These are phyloP conservation scores for Nycticebus coucang DNA, from an alignment of 2,113 vertebrate species.

Conservation along the genomic window DNA sequence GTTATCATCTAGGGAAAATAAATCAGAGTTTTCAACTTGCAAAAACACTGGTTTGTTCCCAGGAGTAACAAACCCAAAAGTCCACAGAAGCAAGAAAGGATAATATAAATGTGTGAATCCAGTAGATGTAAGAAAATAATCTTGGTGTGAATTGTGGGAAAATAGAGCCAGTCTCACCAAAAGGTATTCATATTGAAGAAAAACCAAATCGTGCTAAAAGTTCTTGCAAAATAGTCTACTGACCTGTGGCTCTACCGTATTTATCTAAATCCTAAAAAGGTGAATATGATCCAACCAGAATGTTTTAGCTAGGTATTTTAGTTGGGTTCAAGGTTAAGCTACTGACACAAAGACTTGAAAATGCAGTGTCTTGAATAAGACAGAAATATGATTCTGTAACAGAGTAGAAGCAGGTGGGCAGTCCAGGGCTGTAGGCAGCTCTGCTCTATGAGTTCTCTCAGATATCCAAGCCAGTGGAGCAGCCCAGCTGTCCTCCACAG, in stretches of 20 bases:
- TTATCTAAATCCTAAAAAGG: not conserved
- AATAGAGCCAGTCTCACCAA: not conserved
- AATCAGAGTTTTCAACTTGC: not conserved
- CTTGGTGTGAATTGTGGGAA: not conserved
- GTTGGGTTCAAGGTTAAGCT: constrained; percentile 20
- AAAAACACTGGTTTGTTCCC: not conserved
- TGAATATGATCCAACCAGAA: not conserved
- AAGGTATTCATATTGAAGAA: not conserved
- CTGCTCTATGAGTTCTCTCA: not conserved
- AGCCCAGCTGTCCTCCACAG: not conserved
- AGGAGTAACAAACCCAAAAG: not conserved
- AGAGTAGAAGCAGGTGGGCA: not conserved
- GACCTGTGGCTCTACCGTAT: not conserved
- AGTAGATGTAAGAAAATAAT: constrained; percentile 1
- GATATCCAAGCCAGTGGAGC: too few relatives aligned
- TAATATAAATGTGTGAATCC: not conserved
- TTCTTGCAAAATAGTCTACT: not conserved
- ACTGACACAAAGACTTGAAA: not conserved
- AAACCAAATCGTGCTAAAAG: not conserved
- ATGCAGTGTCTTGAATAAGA: not conserved
- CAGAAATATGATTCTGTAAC: not conserved
- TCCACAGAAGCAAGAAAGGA: not conserved
- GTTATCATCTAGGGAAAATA: not conserved
- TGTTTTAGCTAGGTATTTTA: not conserved
- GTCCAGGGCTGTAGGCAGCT: not conserved